These are phyloP conservation scores for Drosophila histrio DNA, from an alignment of 2,888 invertebrate species.

Conservation along the genomic window DNA sequence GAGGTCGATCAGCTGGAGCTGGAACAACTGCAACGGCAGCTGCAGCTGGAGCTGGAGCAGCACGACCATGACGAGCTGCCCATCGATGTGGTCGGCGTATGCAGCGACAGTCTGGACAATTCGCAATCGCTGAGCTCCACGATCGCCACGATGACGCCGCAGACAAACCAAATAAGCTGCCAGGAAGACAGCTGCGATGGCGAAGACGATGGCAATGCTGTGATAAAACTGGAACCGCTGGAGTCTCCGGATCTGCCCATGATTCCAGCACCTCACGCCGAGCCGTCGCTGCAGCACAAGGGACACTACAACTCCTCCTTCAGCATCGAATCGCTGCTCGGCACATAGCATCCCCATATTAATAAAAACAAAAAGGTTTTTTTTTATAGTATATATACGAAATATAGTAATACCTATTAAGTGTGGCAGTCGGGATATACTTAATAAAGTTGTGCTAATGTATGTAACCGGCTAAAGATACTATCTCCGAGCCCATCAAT, in stretches of 20 bases:
- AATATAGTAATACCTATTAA: conserved; percentile 12
- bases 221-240: conserved; percentile 82
- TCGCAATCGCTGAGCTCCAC: conserved; percentile 48
- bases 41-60: conserved; percentile 80
- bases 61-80: conserved; percentile 87
- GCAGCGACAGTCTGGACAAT: conserved; percentile 86
- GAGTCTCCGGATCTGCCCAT: conserved; percentile 22
- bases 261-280: neutral
- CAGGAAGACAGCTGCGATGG: conserved; percentile 42
- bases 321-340: conserved; percentile 93
- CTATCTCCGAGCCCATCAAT: neutral
- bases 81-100: conserved; percentile 92
- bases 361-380: conserved; percentile 7
- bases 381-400: conserved; percentile 9
- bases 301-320: conserved; percentile 86
- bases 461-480: conserved; percentile 1
- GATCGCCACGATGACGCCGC: conserved; percentile 20
- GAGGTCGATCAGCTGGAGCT: neutral
- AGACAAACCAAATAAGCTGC: conserved; percentile 44
- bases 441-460: conserved; percentile 16
- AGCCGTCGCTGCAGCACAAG: conserved; percentile 74
- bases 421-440: conserved; percentile 10
- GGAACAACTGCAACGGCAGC: neutral
- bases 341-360: conserved; percentile 76
- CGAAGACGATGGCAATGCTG: conserved; percentile 14